Evolutionary conservation across 1,140 invertebrate genomes (phyloP), one percentile per base, ranked within the genome.

Genomic region (Rhyacophila brunnea): DNA sequence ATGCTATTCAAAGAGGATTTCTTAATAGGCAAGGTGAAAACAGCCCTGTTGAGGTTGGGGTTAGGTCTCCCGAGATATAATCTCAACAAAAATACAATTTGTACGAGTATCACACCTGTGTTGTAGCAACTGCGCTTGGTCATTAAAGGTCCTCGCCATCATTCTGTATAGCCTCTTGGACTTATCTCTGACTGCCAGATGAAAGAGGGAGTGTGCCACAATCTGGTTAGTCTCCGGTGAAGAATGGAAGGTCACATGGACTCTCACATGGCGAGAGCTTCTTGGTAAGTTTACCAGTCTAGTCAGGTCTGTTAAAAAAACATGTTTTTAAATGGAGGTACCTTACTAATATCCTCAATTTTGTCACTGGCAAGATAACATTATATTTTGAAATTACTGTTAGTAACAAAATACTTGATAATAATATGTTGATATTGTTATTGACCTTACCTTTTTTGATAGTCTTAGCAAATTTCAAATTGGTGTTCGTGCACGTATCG

Each of bases 401-500:
- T n/a, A n/a, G n/a, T n/a, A n/a, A n/a, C n/a, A n/a, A n/a, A n/a
- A n/a, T n/a, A n/a, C n/a, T n/a, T n/a, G n/a, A n/a, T n/a, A n/a
- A n/a, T n/a, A n/a, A n/a, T n/a, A n/a, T n/a, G n/a, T n/a, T n/a
- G n/a, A n/a, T n/a, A n/a, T n/a, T n/a, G n/a, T n/a, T n/a, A n/a
- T n/a, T n/a, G n/a, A n/a, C n/a, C 6, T 62, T 70, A 83, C 83
- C 77, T 74, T 77, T 71, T 60, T 75, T 78, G 15, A 84, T 71
- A 60, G 68, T 81, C 60, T 78, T 75, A 7, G 74, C 68, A 68
- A 81, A 79, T 47, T 71, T 69, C 53, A 71, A 66, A 50, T 69
- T 71, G 49, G 78, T 67, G 36, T 66, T 73, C 23, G 78, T 79
- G 74, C 88, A 91, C 44, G 79, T 79, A 4, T 79, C 79, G 64